phyloP scores from a whole-genome alignment of 2,113 vertebrate species.

The Lampris megalopsis region DNA sequence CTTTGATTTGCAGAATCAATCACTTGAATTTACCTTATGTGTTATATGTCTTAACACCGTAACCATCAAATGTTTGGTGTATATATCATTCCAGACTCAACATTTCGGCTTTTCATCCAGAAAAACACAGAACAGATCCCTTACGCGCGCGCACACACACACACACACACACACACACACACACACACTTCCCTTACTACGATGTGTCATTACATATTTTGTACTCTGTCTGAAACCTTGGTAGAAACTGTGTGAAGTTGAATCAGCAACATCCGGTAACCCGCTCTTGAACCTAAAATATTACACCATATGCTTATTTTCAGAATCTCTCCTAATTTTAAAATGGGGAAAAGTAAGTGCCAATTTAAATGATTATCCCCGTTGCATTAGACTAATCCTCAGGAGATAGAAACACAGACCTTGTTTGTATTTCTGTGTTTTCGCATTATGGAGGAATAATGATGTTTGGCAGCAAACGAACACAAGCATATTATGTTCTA shows the following conservation, averaged over 20 bases:
- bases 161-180: background rate
- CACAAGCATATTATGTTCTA: slow-evolving; percentile 29
- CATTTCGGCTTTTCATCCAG: slow-evolving; percentile 30
- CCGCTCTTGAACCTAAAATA: slow-evolving; percentile 23
- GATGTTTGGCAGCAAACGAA: slow-evolving; percentile 39
- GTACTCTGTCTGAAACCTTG: slow-evolving; percentile 35
- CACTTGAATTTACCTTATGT: no score
- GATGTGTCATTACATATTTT: slow-evolving; percentile 19
- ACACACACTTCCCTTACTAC: slow-evolving; percentile 5
- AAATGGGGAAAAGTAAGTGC: slow-evolving; percentile 18
- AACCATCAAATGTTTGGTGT: slow-evolving; percentile 3
- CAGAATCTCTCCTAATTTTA: background rate
- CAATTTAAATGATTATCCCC: slow-evolving; percentile 32
- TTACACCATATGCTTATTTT: slow-evolving; percentile 17
- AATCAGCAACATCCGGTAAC: slow-evolving; percentile 23
- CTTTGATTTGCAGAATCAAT: no score
- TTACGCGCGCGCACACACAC: background rate
- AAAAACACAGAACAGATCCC: background rate
- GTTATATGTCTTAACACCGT: slow-evolving; percentile 7
- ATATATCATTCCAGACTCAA: slow-evolving; percentile 7
- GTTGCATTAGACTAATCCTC: slow-evolving; percentile 48
- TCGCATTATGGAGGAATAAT: slow-evolving; percentile 56
- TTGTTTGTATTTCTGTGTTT: slow-evolving; percentile 13
- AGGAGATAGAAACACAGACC: slow-evolving; percentile 44
- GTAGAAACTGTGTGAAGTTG: slow-evolving; percentile 35